Percentiles rank a stretch among this genome's conserved stretches.
Evolutionary conservation across 2,888 invertebrate genomes (phyloP).

Genomic region (Phasia obesa): DNA sequence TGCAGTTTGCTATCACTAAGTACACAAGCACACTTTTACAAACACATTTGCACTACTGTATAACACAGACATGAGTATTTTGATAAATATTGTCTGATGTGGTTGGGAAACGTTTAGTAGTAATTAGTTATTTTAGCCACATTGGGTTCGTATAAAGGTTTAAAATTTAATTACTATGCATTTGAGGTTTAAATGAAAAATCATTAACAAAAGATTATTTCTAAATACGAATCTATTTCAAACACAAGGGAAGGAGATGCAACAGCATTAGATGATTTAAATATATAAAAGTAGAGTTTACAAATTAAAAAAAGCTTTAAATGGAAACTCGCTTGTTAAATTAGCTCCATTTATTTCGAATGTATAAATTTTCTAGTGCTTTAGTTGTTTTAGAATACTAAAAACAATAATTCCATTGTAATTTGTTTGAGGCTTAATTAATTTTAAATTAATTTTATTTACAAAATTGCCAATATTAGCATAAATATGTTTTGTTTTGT

Average conservation of each 20-base stretch:
- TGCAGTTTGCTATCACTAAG: neutral
- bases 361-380: neutral
- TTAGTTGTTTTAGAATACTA: conserved; percentile 1
- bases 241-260: neutral
- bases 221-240: conserved; percentile 5
- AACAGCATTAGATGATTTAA: neutral
- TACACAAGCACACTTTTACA: neutral
- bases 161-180: conserved; percentile 67
- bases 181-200: conserved; percentile 64
- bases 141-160: conserved; percentile 68
- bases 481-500: conserved; percentile 30
- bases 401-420: conserved; percentile 36
- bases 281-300: conserved; percentile 15
- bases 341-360: neutral
- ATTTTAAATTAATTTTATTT: conserved; percentile 54
- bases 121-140: conserved; percentile 79
- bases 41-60: neutral
- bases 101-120: conserved; percentile 77
- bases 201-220: conserved; percentile 65
- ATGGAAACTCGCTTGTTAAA: neutral
- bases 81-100: conserved; percentile 67
- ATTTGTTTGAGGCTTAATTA: conserved; percentile 56
- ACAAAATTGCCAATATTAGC: conserved; percentile 18
- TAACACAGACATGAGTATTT: conserved; percentile 4
- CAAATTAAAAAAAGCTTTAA: conserved; percentile 10